A percentile compares a stretch with the other conserved stretches of the same genome.
Conservation (phyloP, 2,888 invertebrate genomes). For the Hypomecis punctinalis region DNA sequence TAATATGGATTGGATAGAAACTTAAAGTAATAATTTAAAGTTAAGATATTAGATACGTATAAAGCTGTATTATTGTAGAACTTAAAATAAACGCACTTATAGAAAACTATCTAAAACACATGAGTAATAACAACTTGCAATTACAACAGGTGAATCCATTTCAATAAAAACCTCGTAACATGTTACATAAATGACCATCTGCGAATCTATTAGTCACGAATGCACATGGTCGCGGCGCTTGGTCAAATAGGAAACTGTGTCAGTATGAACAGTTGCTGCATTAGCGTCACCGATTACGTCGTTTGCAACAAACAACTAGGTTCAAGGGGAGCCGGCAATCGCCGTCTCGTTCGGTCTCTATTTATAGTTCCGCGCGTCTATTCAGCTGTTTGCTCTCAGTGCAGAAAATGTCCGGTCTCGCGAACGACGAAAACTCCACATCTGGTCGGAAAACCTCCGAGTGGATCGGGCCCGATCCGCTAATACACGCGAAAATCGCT, state of each 20-base stretch:
- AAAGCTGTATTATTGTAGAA: too few species aligned
- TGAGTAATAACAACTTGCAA: conserved; percentile 43
- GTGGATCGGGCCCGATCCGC: conserved; percentile 53
- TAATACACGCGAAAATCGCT: conserved; percentile 44
- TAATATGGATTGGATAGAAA: too few species aligned
- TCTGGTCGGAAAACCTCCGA: conserved; percentile 61
- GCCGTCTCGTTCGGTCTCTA: conserved; percentile 80
- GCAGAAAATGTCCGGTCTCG: conserved; percentile 80
- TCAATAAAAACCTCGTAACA: conserved; percentile 49
- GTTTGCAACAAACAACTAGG: conserved; percentile 71
- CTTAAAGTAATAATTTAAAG: too few species aligned
- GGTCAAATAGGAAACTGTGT: conserved; percentile 81
- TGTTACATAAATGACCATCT: conserved; percentile 65
- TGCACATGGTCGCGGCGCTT: conserved; percentile 75
- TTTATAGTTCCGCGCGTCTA: conserved; percentile 80
- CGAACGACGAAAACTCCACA: conserved; percentile 66
- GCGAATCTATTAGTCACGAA: conserved; percentile 65
- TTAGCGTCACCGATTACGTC: conserved; percentile 76
- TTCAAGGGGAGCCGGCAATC: conserved; percentile 83
- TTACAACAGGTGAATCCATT: conserved; percentile 51
- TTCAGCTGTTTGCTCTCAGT: conserved; percentile 80
- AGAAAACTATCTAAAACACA: conserved; percentile 1
- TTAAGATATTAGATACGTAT: too few species aligned
- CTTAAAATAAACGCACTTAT: too few species aligned
- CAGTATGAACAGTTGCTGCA: conserved; percentile 77